Conservation (phyloP, 2,888 invertebrate genomes). For the Lepidochrysops patricia region DNA sequence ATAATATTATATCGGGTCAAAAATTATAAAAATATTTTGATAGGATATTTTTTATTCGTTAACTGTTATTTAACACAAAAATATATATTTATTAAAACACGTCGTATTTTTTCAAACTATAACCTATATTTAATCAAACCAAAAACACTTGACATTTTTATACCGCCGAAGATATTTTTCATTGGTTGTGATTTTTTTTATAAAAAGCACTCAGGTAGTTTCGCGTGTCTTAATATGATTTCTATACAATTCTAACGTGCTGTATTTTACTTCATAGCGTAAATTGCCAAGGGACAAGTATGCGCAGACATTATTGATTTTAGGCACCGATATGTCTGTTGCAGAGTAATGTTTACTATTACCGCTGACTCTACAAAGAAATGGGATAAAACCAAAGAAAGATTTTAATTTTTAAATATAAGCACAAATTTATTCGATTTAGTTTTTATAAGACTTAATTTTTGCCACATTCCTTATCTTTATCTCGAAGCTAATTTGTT, state of each 20-base stretch:
- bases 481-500: background rate
- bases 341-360: constrained; percentile 42
- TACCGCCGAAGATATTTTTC: background rate
- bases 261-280: constrained; percentile 24
- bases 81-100: background rate
- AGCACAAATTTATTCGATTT: background rate
- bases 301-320: constrained; percentile 68
- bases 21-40: background rate
- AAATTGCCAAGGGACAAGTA: constrained; percentile 27
- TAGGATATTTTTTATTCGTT: background rate
- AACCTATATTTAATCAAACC: background rate
- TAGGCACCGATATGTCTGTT: constrained; percentile 35
- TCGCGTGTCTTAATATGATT: constrained; percentile 5
- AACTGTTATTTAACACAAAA: background rate
- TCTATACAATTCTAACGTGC: background rate
- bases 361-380: constrained; percentile 22
- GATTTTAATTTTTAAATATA: background rate
- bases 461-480: background rate
- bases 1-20: background rate
- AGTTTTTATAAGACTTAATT: background rate
- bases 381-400: constrained; percentile 6
- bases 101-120: background rate
- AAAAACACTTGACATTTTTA: background rate
- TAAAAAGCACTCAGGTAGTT: background rate
- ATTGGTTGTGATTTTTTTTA: background rate